Percentiles rank a stretch among this genome's conserved stretches.
Evolutionary conservation across 2,888 invertebrate species (phyloP).

Genomic region (Slavum lentiscoides): DNA sequence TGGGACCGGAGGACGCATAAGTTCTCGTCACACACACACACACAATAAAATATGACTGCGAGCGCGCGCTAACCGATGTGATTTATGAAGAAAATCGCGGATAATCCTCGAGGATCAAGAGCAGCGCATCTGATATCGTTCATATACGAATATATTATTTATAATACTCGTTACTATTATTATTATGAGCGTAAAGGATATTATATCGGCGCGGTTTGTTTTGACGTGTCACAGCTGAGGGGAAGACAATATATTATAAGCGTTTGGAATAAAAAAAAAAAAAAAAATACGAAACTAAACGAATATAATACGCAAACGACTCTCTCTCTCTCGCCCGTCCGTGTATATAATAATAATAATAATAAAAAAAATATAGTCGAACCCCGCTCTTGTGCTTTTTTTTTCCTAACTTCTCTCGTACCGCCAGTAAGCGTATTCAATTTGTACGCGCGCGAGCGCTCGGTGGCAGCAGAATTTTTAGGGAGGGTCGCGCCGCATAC

Average conservation of each 20-base stretch:
- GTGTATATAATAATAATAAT: no score
- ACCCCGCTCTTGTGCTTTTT: not conserved
- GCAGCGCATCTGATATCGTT: conserved; percentile 49
- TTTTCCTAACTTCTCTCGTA: no score
- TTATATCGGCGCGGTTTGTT: conserved; percentile 35
- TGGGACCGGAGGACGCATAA: not conserved
- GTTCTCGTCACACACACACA: not conserved
- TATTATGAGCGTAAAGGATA: not conserved
- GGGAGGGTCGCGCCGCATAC: no score
- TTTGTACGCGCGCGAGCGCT: no score
- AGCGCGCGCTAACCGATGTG: conserved; percentile 1
- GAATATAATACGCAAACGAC: not conserved
- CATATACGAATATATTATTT: not conserved
- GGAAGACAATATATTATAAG: not conserved
- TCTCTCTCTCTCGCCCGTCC: no score
- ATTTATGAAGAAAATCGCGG: conserved; percentile 51
- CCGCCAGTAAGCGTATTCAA: no score
- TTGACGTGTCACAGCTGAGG: conserved; percentile 1
- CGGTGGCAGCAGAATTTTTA: no score
- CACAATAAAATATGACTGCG: no score
- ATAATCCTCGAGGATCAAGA: conserved; percentile 48
- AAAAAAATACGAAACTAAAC: not conserved
- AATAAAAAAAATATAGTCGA: no score
- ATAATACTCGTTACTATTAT: not conserved
- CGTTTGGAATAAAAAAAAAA: not conserved